phyloP scores from a whole-genome alignment of 2,888 invertebrate species.

The Corythucha ciliata region DNA sequence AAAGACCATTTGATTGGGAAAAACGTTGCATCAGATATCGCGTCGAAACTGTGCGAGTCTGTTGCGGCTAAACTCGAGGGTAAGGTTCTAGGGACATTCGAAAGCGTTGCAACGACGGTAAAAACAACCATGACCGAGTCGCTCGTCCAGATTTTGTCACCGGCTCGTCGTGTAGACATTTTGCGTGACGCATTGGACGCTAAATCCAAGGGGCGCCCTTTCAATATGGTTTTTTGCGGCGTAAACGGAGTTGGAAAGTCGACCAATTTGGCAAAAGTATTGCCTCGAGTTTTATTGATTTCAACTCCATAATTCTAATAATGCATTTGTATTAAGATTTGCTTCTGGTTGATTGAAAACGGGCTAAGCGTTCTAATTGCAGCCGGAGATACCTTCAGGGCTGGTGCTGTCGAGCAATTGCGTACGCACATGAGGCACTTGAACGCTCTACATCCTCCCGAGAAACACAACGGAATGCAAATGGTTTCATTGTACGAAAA shows the following conservation, averaged over 20 bases:
- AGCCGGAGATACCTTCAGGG: slow-evolving; percentile 98
- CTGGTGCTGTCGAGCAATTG: slow-evolving; percentile 97
- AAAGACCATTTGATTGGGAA: slow-evolving; percentile 92
- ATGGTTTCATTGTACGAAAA: slow-evolving; percentile 97
- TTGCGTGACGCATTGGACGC: slow-evolving; percentile 91
- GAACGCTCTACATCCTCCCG: slow-evolving; percentile 83
- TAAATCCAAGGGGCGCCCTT: slow-evolving; percentile 70
- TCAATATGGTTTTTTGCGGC: slow-evolving; percentile 94
- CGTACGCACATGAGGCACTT: slow-evolving; percentile 88
- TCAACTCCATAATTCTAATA: not conserved
- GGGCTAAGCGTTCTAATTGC: slow-evolving; percentile 91
- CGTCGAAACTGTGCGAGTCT: slow-evolving; percentile 86
- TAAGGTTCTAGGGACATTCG: slow-evolving; percentile 88
- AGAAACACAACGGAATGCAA: slow-evolving; percentile 55
- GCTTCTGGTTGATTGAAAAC: slow-evolving; percentile 99
- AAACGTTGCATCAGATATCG: slow-evolving; percentile 95
- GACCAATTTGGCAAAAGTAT: slow-evolving; percentile 93
- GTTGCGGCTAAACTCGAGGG: slow-evolving; percentile 85
- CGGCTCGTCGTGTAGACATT: slow-evolving; percentile 90
- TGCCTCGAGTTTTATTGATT: not conserved
- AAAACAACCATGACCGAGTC: slow-evolving; percentile 81
- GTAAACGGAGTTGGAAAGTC: slow-evolving; percentile 99
- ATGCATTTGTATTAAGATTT: slow-evolving; percentile 51
- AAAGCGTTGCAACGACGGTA: slow-evolving; percentile 80
- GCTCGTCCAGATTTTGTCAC: slow-evolving; percentile 86